These are phyloP conservation scores for Anarhynchus alexandrinus DNA, from an alignment of 2,113 vertebrate species.

Conservation along the genomic window DNA sequence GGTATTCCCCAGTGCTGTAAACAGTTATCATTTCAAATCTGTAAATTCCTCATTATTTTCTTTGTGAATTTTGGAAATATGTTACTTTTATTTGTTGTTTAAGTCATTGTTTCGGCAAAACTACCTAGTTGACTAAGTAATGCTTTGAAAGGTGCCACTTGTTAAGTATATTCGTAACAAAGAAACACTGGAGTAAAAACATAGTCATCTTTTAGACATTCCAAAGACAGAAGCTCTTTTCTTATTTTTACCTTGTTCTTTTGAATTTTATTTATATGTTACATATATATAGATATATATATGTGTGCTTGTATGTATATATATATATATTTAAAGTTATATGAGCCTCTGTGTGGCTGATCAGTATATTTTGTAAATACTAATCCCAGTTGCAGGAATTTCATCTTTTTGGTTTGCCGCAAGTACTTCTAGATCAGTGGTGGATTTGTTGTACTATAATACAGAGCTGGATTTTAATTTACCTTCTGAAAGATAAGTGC, in stretches of 20 bases:
- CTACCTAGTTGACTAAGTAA: conserved; percentile 40
- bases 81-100: conserved; percentile 11
- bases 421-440: conserved; percentile 49
- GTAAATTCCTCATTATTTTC: not conserved
- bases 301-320: conserved; percentile 50
- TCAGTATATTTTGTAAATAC: conserved; percentile 79
- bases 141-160: conserved; percentile 63
- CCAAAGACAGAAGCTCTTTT: conserved; percentile 71
- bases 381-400: conserved; percentile 29
- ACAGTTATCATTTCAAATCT: not conserved
- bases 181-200: conserved; percentile 62
- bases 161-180: conserved; percentile 32
- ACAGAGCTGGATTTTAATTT: conserved; percentile 57
- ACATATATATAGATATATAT: conserved; percentile 68
- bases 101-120: conserved; percentile 57
- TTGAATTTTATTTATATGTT: conserved; percentile 71
- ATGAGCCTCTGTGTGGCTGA: conserved; percentile 73
- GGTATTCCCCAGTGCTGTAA: not conserved
- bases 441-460: conserved; percentile 55
- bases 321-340: conserved; percentile 62
- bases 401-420: conserved; percentile 31
- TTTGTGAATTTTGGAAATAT: not conserved
- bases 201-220: conserved; percentile 63
- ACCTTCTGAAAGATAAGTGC: conserved; percentile 54
- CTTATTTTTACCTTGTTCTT: conserved; percentile 49